phyloP scores from a whole-genome alignment of 35 echinoderm and acorn worm genomes.

The Apostichopus parvimensis region DNA sequence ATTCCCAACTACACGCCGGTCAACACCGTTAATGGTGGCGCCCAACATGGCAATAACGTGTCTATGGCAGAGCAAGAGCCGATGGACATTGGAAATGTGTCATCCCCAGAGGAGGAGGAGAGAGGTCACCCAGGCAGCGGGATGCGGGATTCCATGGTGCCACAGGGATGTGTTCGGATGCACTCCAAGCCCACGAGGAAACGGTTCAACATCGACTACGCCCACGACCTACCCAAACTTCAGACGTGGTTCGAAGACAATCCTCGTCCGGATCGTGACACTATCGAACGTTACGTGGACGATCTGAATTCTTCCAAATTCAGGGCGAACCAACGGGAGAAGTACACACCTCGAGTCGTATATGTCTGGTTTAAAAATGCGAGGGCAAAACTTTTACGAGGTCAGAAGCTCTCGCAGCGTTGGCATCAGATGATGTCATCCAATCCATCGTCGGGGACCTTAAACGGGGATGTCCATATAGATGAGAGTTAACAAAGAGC shows the following conservation, averaged over 20 bases:
- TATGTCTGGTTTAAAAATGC: constrained; percentile 99
- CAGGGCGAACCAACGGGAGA: constrained; percentile 70
- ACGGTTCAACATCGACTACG: constrained; percentile 89
- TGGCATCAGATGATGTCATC: constrained; percentile 53
- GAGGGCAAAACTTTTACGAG: constrained; percentile 69
- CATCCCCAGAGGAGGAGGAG: constrained; percentile 1
- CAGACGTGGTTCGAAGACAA: constrained; percentile 87
- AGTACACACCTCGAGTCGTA: constrained; percentile 84
- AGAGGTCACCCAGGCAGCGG: constrained; percentile 6
- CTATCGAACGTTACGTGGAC: constrained; percentile 74
- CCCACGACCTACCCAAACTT: constrained; percentile 86
- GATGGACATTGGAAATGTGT: not conserved
- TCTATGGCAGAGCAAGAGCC: not conserved
- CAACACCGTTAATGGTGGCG: not conserved
- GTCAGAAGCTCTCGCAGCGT: constrained; percentile 45
- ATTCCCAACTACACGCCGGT: constrained; percentile 47
- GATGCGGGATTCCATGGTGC: not conserved
- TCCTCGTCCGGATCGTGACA: constrained; percentile 80
- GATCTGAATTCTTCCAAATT: constrained; percentile 87
- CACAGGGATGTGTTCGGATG: constrained; percentile 23
- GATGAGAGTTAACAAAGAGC: not conserved
- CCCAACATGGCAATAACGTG: not conserved
- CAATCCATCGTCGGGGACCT: not conserved
- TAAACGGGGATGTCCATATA: constrained; percentile 20
- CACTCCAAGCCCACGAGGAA: constrained; percentile 63